These are phyloP conservation scores for Otus scops DNA, from an alignment of 2,797 vertebrate species.

Conservation along the genomic window DNA sequence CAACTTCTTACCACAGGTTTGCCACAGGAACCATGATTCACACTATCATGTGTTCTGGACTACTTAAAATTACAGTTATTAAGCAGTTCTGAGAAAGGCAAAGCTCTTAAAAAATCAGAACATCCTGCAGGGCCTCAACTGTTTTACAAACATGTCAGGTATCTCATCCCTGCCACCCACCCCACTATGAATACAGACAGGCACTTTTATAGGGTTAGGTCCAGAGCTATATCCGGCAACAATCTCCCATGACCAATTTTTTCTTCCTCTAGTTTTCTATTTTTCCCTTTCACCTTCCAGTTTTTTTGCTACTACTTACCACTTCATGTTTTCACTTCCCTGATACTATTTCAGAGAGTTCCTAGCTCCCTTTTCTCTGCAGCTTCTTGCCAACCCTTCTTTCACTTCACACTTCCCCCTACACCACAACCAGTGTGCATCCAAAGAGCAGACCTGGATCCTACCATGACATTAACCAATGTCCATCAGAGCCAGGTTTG, in stretches of 20 bases:
- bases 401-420: neutral
- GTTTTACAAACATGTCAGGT: neutral
- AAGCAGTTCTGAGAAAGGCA: slow-evolving; percentile 39
- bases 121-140: neutral
- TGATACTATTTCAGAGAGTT: neutral
- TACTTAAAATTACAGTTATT: slow-evolving; percentile 48
- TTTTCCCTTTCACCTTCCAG: neutral
- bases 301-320: neutral
- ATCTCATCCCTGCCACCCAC: neutral
- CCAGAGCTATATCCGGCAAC: neutral
- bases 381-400: neutral
- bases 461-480: rapidly evolving
- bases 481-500: neutral
- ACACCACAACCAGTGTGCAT: neutral
- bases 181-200: neutral
- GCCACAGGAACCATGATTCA: slow-evolving; percentile 65
- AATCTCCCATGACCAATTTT: neutral
- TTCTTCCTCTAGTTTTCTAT: neutral
- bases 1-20: slow-evolving; percentile 43
- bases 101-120: neutral
- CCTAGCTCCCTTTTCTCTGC: neutral
- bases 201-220: neutral
- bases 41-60: slow-evolving; percentile 4
- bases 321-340: neutral
- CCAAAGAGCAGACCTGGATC: neutral